Evolutionary conservation across 2,113 vertebrate genomes (phyloP).

Genomic region (Laterallus jamaicensis): DNA sequence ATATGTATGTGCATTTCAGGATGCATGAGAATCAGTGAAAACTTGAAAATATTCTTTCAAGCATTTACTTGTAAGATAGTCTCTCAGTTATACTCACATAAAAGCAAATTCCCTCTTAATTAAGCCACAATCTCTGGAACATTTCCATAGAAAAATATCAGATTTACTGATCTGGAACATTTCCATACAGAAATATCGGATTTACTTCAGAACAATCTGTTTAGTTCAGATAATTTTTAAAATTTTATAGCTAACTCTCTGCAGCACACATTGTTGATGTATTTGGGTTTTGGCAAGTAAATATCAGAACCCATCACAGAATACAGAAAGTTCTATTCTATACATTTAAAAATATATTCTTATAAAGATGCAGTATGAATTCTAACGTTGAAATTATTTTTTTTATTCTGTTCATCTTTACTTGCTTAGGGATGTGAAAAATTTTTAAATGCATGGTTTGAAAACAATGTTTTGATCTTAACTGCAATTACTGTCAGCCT

Average conservation of each 20-base stretch:
- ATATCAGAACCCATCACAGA: not conserved
- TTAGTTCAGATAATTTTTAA: not conserved
- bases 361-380: not conserved
- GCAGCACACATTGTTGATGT: not conserved
- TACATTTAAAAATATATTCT: not conserved
- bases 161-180: not conserved
- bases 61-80: not conserved
- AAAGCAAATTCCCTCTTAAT: not conserved
- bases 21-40: not conserved
- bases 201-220: not conserved
- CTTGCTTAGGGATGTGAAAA: constrained; percentile 52
- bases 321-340: not conserved
- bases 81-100: not conserved
- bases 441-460: constrained; percentile 44
- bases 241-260: not conserved
- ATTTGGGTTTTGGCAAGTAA: not conserved
- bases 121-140: not conserved
- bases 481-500: constrained; percentile 36
- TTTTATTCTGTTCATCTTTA: not conserved
- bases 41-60: not conserved
- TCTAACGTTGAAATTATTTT: not conserved
- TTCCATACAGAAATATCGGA: not conserved
- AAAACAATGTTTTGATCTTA: constrained; percentile 32
- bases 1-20: not conserved
- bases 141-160: not conserved